A percentile compares a stretch with the other conserved stretches of the same genome.
Evolutionary conservation across 2,797 vertebrate species (phyloP).

Genomic region (Tenualosa ilisha): DNA sequence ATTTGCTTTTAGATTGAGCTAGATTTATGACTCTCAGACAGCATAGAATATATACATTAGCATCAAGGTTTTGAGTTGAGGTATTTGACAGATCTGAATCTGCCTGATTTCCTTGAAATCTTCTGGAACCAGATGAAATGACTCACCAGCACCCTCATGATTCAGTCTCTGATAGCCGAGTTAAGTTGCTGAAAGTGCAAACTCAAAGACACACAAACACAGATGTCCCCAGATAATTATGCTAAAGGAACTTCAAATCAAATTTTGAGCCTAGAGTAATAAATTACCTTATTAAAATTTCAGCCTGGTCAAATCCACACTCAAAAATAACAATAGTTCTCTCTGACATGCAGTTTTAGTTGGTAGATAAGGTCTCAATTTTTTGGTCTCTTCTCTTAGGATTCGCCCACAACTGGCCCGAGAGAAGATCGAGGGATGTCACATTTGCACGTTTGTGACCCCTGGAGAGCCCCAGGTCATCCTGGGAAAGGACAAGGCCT

Average conservation of each 20-base stretch:
- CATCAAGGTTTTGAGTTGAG: background rate
- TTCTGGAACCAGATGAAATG: background rate
- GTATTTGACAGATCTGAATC: background rate
- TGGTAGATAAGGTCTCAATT: background rate
- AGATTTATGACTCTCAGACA: slow-evolving; percentile 3
- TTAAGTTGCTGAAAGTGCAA: too few species aligned
- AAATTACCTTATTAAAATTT: background rate
- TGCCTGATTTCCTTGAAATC: background rate
- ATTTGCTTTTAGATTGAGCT: background rate
- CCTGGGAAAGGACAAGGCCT: slow-evolving; percentile 87
- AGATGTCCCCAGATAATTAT: background rate
- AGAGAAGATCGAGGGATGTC: slow-evolving; percentile 87
- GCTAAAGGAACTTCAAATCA: background rate
- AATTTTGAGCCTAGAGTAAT: background rate
- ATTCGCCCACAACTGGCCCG: slow-evolving; percentile 85
- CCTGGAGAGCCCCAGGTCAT: slow-evolving; percentile 84
- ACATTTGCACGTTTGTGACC: slow-evolving; percentile 84
- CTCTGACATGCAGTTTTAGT: background rate
- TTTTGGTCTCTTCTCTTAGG: slow-evolving; percentile 59
- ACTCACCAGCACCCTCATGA: too few species aligned
- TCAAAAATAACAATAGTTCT: background rate
- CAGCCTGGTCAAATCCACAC: background rate
- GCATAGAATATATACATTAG: background rate
- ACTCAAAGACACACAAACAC: too few species aligned
- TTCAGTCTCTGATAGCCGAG: too few species aligned